Base-by-base conservation (phyloP, 2,113 vertebrate genomes). In the Cyprinodon variegatus region DNA sequence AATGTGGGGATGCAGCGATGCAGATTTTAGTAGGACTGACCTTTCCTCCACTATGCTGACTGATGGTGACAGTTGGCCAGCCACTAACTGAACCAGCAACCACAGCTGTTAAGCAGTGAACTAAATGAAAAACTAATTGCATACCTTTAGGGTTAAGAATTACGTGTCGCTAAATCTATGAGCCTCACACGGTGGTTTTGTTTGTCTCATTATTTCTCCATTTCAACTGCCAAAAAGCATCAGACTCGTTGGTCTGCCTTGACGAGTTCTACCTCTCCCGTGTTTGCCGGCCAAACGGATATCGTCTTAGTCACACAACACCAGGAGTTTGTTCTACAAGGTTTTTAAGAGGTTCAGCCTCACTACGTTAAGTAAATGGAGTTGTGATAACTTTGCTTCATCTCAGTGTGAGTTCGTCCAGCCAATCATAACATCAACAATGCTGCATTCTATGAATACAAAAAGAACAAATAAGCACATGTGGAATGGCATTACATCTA, bases 191-290 rank as follows among this genome's bases (percentile, higher is more conserved):
- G 70, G 68, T 63, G 40, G 66, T 84, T 82, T 41, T 83, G 73
- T 83, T 75, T 73, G 74, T 72, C 29, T 37, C 40, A 22, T 63
- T 14, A 17, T 62, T 70, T 86, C 40, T 36, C 48, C n/a, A 29
- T 69, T 73, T 75, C 78, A 93, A 92, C 88, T 80, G 89, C 82
- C 86, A 86, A 69, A 64, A 9, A 74, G 43, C 3, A 61, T 48
- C 78, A 84, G 90, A 95, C 94, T 90, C 86, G 94, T 93, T 81
- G 15, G 70, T 93, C 94, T 89, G 94, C 93, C 90, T 91, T 29
- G 88, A 93, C 94, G 68, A 86, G 94, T 95, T 94, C 80, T 59
- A 2, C 76, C 68, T 85, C 74, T 74, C 50, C 67, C 29, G 3
- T 83, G 61, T 75, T 79, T 80, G 22, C 61, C 29, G 6, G 36